Evolutionary conservation across 37 sponge, comb jelly and placozoan genomes (phyloP), one percentile per base, ranked within the genome.

Genomic region (Oscarella lobularis): DNA sequence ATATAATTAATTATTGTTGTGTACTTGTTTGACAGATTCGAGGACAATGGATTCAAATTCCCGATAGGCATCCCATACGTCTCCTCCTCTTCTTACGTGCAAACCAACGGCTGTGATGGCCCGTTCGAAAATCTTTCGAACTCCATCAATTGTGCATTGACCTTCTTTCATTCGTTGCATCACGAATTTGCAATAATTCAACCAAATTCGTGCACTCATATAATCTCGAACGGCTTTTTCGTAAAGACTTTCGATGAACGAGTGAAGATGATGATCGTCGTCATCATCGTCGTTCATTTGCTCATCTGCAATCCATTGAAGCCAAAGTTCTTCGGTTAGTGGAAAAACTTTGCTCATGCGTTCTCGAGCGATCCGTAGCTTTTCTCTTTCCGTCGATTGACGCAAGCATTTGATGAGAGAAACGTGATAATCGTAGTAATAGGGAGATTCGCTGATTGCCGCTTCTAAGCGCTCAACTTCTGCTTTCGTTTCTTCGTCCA

Each of bases 51-150:
- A 67, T 38, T 90, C 90, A 83, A 86, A 90, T 38, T 77, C 84
- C 0, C 84, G 39, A 38, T 86, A 90, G 0, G 81, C 67, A 33
- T 86, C 81, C 90, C 90, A 90, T 2, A 90, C 35, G 29, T 27
- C 33, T 9, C 54, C 31, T 36, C 77, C 87, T 78, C 82, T 73
- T 66, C 73, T 72, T 35, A 84, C 82, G 73, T 90, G 91, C 9
- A 84, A 83, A n/a, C 91, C 91, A 81, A 78, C 80, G 20, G 84
- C 66, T 14, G 39, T 40, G n/a, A 90, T 71, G 3, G 85, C 87
- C 37, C 82, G 38, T 55, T 90, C 91, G 54, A 80, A 87, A 31
- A 90, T 82, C 0, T 74, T 67, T 30, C 91, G 67, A 1, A 83
- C 79, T 75, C 73, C 82, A 0, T 72, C 87, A 65, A 81, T 27